Percentiles rank a stretch among this genome's conserved stretches.
These are phyloP conservation scores for Ondatra zibethicus DNA, from an alignment of 2,113 vertebrate genomes.

Conservation along the genomic window DNA sequence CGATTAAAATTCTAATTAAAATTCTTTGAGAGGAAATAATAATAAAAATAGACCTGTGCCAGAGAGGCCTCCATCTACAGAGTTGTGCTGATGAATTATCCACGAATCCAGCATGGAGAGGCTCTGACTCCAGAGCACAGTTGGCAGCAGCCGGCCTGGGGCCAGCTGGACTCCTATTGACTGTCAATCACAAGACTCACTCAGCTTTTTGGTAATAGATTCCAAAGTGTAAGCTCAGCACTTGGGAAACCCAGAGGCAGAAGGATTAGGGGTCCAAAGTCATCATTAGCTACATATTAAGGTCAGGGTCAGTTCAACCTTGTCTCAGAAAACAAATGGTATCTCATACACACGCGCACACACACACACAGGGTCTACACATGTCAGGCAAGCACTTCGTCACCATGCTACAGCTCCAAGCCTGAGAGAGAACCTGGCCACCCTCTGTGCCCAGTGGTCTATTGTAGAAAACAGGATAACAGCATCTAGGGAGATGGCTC, in stretches of 20 bases:
- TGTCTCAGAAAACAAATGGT: neutral
- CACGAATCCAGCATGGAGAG: neutral
- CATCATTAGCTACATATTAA: neutral
- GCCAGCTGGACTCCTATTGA: neutral
- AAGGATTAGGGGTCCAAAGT: neutral
- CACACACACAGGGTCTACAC: neutral
- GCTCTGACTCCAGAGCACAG: neutral
- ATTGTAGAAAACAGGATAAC: neutral
- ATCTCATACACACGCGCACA: neutral
- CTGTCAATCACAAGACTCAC: neutral
- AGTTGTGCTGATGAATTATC: neutral
- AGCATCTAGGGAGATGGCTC: no score
- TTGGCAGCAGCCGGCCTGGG: no score
- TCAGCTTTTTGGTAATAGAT: neutral
- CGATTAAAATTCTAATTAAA: conserved; percentile 27
- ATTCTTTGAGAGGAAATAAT: conserved; percentile 10
- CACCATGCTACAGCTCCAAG: neutral
- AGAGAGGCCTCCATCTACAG: neutral
- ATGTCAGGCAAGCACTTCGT: neutral
- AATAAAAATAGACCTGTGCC: neutral
- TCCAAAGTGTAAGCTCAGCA: neutral
- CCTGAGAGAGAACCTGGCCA: neutral
- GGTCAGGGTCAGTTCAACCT: neutral
- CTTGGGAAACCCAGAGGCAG: neutral
- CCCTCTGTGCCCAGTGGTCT: neutral